Evolutionary conservation across 2,888 invertebrate genomes (phyloP).

Genomic region (Atrina japonica): DNA sequence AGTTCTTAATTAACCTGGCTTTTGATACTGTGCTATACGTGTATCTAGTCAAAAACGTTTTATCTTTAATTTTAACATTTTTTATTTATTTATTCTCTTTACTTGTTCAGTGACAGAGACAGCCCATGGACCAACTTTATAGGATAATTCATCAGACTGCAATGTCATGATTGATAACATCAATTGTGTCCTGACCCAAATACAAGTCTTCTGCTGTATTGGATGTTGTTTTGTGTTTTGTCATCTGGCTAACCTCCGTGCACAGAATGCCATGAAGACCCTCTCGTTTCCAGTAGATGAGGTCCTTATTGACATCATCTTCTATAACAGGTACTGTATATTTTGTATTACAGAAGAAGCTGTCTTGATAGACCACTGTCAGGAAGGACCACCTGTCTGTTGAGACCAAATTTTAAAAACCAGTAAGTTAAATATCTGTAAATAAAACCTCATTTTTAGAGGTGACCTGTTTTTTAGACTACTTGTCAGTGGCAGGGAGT

Average conservation of each 20-base stretch:
- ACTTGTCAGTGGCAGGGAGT: too few relatives aligned
- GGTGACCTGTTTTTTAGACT: too few relatives aligned
- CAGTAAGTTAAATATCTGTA: too few relatives aligned
- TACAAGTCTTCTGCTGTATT: neutral
- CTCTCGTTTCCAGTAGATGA: conserved; percentile 26
- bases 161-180: conserved; percentile 39
- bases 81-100: neutral
- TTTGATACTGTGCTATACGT: too few relatives aligned
- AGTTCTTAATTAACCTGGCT: too few relatives aligned
- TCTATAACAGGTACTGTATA: conserved; percentile 31
- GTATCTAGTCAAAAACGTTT: neutral
- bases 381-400: too few relatives aligned
- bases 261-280: conserved; percentile 31
- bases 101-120: conserved; percentile 33
- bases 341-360: too few relatives aligned
- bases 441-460: too few relatives aligned
- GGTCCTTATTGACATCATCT: conserved; percentile 25
- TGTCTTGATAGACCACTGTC: too few relatives aligned
- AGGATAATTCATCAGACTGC: conserved; percentile 33
- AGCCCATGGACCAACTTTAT: conserved; percentile 46
- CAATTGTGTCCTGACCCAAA: conserved; percentile 30
- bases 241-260: conserved; percentile 31
- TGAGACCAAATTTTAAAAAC: too few relatives aligned
- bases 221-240: conserved; percentile 14
- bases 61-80: too few relatives aligned